A percentile compares a stretch with the other conserved stretches of the same genome.
Conservation (phyloP, 2,113 vertebrate species). For the Girardinichthys multiradiatus region DNA sequence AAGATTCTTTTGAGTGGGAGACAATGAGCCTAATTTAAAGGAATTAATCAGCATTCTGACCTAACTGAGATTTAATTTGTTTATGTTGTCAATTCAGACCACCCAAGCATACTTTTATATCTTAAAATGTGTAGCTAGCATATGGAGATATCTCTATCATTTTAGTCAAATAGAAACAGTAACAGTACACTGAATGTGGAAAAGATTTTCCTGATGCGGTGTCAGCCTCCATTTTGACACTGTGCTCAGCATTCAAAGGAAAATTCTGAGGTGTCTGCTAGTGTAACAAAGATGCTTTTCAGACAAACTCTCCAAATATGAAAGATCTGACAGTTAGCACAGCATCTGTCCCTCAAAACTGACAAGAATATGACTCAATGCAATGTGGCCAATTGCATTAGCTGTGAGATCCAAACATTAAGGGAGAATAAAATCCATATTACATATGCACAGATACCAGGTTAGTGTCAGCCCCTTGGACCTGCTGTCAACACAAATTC, state of each 20-base stretch:
- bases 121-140: no score
- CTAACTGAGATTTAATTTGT: no score
- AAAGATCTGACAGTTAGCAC: constrained; percentile 15
- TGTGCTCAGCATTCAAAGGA: background rate
- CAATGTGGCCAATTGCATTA: constrained; percentile 3
- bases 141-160: background rate
- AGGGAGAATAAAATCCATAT: background rate
- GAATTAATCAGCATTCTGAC: no score
- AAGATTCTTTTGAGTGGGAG: no score
- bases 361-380: background rate
- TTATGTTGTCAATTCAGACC: no score
- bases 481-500: constrained; percentile 12
- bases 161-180: background rate
- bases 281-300: constrained; percentile 18
- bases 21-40: no score
- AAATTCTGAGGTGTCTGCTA: background rate
- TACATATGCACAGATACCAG: background rate
- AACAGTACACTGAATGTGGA: background rate
- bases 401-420: background rate
- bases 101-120: no score
- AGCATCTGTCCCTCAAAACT: constrained; percentile 13
- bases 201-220: background rate
- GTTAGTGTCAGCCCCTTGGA: background rate
- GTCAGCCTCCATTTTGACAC: background rate
- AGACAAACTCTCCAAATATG: constrained; percentile 12